Conservation (phyloP, 2,888 invertebrate genomes). For the Hyposoter didymator region DNA sequence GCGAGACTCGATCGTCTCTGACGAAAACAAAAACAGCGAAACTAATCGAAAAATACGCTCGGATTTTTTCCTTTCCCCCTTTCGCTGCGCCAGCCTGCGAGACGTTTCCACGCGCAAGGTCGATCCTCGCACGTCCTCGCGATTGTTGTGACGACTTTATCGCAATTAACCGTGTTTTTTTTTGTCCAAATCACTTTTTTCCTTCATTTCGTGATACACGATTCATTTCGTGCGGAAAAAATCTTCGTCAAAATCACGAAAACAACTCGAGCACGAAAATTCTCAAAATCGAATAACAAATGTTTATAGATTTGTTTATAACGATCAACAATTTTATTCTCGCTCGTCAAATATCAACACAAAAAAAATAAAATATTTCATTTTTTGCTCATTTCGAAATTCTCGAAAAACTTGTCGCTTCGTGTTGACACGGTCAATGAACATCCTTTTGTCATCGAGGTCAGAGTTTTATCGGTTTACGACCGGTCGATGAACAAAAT, state of each 20-base stretch:
- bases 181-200: not conserved
- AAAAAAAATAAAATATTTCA: not conserved
- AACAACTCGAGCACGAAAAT: not conserved
- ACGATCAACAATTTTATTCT: not conserved
- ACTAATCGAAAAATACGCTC: conserved; percentile 28
- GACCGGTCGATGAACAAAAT: not conserved
- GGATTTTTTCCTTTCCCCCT: not conserved
- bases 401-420: not conserved
- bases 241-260: not conserved
- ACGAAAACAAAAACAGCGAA: conserved; percentile 21
- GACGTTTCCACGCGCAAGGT: conserved; percentile 16
- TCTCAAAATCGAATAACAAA: not conserved
- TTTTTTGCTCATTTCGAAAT: not conserved
- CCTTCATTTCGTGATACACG: not conserved
- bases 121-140: conserved; percentile 14
- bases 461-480: not conserved
- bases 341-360: not conserved
- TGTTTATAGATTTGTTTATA: not conserved
- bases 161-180: conserved; percentile 21
- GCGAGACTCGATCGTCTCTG: conserved; percentile 3
- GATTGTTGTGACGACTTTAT: conserved; percentile 25
- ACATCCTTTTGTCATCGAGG: not conserved
- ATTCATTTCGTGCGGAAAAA: not conserved
- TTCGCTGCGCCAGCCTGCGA: not conserved
- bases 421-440: not conserved